Base-by-base conservation (phyloP, 2,888 invertebrate species). In the Eumacrocentrus americanus region DNA sequence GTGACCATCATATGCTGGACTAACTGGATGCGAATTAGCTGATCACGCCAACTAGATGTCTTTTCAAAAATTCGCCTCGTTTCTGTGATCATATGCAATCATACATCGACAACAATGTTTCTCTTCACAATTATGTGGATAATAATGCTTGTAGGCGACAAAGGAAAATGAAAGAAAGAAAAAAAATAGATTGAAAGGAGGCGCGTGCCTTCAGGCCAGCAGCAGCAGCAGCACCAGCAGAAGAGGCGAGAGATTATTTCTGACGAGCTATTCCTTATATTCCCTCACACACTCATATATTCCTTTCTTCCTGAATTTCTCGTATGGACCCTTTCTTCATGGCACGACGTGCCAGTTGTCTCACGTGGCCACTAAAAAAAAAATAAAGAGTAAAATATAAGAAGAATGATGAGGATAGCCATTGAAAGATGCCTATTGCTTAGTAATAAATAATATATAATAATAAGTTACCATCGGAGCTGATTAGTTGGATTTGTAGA, bases 311-410 rank as follows among this genome's bases (percentile, higher is more conserved):
- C 7, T 18, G 14, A 11, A 34, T 35, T 40, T 52, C 16, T 23
- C 25, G 0, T 5, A 9, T 16, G 29, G 18, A 42, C 35, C 40
- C 40, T 60, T 54, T 61, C 48, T 58, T 63, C n/a, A n/a, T n/a
- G n/a, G n/a, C n/a, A n/a, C n/a, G n/a, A n/a, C 22, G 34, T 50
- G 60, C 20, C 64, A 66, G 60, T 60, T 60, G 63, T 60, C 58
- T 51, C 42, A 53, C 40, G 47, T 40, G 48, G 44, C 35, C n/a
- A n/a, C n/a, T n/a, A n/a, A 23, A 29, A 23, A 6, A 11, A 38
- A 2, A 11, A 14, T 40, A 29, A 23, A 25, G 5, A 51, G 12
- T 29, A 7, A 12, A 47, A 22, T 18, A 35, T 7, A 25, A 18
- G 42, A 60, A n/a, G 18, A 11, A 34, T 3, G 35, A 34, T 29